phyloP scores from a whole-genome alignment of 2,797 vertebrate species.

The Synaphobranchus kaupii region DNA sequence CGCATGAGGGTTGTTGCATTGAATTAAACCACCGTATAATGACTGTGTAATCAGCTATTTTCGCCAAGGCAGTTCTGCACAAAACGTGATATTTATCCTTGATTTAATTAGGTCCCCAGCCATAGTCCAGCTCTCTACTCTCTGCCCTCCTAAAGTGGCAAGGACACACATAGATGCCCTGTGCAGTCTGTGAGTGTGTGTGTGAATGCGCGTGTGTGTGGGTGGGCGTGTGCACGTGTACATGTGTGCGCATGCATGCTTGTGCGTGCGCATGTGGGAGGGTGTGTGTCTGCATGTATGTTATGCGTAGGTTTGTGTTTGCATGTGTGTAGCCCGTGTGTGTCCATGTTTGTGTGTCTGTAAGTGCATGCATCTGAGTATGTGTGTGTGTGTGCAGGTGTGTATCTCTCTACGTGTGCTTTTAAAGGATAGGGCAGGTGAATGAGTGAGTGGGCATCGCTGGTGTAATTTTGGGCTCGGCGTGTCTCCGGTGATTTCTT shows the following conservation, averaged over 20 bases:
- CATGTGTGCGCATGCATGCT: conserved; percentile 22
- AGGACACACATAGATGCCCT: conserved; percentile 22
- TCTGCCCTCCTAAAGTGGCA: background rate
- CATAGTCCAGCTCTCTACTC: conserved; percentile 28
- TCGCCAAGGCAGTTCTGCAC: background rate
- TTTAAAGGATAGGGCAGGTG: conserved; percentile 7
- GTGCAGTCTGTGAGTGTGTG: conserved; percentile 9
- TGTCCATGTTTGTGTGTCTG: background rate
- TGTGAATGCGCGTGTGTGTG: background rate
- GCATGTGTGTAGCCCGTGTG: conserved; percentile 10
- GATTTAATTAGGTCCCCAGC: background rate
- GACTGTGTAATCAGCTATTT: background rate
- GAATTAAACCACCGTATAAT: background rate
- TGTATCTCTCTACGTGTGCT: conserved; percentile 21
- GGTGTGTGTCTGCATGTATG: conserved; percentile 35
- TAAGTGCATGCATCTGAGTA: conserved; percentile 30
- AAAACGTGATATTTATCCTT: background rate
- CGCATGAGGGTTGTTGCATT: background rate
- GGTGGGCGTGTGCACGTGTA: background rate
- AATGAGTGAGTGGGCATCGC: conserved; percentile 35
- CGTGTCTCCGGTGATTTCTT: conserved; percentile 40
- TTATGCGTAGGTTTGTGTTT: background rate
- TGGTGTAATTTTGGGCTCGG: conserved; percentile 43
- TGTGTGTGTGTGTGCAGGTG: background rate
- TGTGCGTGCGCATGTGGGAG: conserved; percentile 29